Base-by-base conservation (phyloP, 1,140 invertebrate species). In the Atta texana region DNA sequence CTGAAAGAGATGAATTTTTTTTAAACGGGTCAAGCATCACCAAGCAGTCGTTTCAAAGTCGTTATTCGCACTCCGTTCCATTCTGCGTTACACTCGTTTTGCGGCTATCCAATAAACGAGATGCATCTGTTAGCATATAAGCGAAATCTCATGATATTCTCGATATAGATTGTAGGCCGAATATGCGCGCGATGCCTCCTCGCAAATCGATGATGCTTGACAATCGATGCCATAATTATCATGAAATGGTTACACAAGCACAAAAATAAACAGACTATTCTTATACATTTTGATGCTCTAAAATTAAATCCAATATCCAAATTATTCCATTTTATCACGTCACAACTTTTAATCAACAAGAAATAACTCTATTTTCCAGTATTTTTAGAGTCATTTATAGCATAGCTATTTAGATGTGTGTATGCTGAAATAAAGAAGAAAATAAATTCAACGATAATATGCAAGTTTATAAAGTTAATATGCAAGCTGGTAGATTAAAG, bases 1-100 rank as follows among this genome's bases (percentile, higher is more conserved):
- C 76, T 81, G 72, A 90, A 88, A 64, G 76, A 68, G 75, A 55
- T 82, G 89, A 86, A 90, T 76, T 90, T 90, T 90, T 8, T 90
- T 90, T 90, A 90, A 90, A 90, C 82, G 76, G 63, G 86, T 90
- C 86, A 81, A 90, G 61, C 61, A 61, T 86, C 81, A 64, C 34
- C 34, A 53, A 21, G 49, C 71, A 77, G 28, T n/a, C 51, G 34
- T 16, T 66, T 49, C 39, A n/a, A 39, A 34, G 71, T 28, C 34
- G 57, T 63, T 63, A 77, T 64, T 80, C 72, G 31, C 74, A 74
- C 80, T 51, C 12, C 49, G 6, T 34, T n/a, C 21, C 21, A 59
- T 24, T 66, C 28, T 66, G 18, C 78, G 34, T 66, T 66, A 63
- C 88, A 51, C 51, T 57, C 61, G 34, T 69, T 59, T 49, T 80